phyloP scores from a whole-genome alignment of 2,797 vertebrate genomes.

The Malacoctenus gilli region DNA sequence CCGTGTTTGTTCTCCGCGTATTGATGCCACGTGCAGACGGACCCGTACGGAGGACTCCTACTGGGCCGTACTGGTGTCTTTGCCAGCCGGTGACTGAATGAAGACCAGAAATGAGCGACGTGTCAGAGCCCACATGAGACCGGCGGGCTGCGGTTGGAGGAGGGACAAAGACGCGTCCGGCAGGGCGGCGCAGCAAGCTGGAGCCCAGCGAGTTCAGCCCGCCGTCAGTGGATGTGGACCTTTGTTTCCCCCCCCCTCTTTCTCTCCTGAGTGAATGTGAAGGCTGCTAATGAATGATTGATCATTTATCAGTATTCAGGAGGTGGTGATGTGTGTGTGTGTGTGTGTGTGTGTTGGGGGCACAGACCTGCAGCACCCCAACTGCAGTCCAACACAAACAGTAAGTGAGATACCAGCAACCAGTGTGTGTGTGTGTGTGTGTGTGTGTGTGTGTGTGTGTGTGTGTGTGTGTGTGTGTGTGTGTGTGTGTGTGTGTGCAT shows the following conservation, averaged over 20 bases:
- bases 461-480: not conserved
- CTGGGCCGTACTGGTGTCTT: too few relatives aligned
- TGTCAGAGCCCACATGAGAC: too few relatives aligned
- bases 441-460: not conserved
- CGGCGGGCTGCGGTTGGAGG: too few relatives aligned
- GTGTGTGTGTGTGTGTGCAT: not conserved
- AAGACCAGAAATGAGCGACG: too few relatives aligned
- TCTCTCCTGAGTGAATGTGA: slow-evolving; percentile 9
- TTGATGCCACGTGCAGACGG: too few relatives aligned
- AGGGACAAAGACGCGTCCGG: slow-evolving; percentile 8
- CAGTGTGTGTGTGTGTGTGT: not conserved
- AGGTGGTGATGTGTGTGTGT: too few relatives aligned
- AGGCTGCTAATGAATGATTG: slow-evolving; percentile 50
- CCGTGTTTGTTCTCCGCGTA: too few relatives aligned
- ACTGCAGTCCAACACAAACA: slow-evolving; percentile 26
- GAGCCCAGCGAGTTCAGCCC: slow-evolving; percentile 21
- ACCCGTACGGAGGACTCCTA: too few relatives aligned
- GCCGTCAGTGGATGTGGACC: slow-evolving; percentile 16
- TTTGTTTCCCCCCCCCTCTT: slow-evolving; percentile 4
- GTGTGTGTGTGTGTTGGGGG: too few relatives aligned
- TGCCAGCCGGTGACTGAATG: too few relatives aligned
- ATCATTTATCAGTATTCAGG: slow-evolving; percentile 48
- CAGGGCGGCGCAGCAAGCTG: slow-evolving; percentile 3
- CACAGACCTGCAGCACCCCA: slow-evolving; percentile 14
- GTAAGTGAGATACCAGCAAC: too few relatives aligned